These are phyloP conservation scores for Urocyon cinereoargenteus DNA, from an alignment of 2,797 vertebrate genomes.

Conservation along the genomic window DNA sequence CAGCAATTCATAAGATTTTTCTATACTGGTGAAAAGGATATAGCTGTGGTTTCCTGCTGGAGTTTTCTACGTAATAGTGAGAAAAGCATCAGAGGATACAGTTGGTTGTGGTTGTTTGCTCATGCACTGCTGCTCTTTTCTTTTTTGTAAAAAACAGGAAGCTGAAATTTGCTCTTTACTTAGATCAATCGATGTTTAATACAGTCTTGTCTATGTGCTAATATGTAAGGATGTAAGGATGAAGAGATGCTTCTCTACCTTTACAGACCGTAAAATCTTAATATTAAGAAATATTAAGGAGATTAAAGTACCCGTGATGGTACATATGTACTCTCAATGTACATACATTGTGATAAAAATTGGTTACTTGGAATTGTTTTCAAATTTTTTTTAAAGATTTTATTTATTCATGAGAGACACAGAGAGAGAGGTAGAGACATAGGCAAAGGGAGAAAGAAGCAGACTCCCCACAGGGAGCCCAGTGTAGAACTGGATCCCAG, in stretches of 20 bases:
- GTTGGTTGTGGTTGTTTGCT: conserved; percentile 28
- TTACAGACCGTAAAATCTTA: background rate
- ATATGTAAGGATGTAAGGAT: background rate
- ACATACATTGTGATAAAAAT: background rate
- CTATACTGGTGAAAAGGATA: conserved; percentile 42
- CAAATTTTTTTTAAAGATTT: no score
- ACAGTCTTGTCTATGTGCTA: background rate
- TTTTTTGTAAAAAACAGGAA: conserved; percentile 79
- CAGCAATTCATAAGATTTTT: conserved; percentile 49
- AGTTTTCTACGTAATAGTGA: background rate
- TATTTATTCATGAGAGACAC: no score
- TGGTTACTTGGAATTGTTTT: conserved; percentile 3
- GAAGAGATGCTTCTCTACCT: background rate
- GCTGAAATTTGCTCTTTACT: conserved; percentile 34
- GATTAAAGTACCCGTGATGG: background rate
- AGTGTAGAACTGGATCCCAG: no score
- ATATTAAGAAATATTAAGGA: background rate
- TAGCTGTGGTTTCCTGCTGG: conserved; percentile 52
- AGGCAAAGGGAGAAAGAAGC: no score
- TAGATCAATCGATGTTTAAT: conserved; percentile 28
- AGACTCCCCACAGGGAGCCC: no score
- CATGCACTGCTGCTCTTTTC: conserved; percentile 42
- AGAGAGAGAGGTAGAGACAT: no score
- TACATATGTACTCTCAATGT: background rate
- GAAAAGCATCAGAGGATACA: conserved; percentile 15